These are phyloP conservation scores for Microplitis deprimator DNA, from an alignment of 2,888 invertebrate species.

Conservation along the genomic window DNA sequence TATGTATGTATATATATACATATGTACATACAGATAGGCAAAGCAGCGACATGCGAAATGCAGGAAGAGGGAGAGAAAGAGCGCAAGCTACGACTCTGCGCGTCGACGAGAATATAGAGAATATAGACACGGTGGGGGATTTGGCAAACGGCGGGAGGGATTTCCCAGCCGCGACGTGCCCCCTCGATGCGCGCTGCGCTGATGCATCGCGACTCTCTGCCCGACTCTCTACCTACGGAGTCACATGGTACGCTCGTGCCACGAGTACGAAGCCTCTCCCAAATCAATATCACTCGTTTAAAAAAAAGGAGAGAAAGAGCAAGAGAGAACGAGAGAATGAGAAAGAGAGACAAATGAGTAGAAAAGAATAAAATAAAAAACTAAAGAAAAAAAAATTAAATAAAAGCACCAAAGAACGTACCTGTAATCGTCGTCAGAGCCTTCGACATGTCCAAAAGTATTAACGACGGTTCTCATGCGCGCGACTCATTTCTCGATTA, in stretches of 20 bases:
- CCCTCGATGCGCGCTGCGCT: slow-evolving; percentile 68
- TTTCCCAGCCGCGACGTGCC: slow-evolving; percentile 44
- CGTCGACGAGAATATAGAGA: background rate
- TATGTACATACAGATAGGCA: no score
- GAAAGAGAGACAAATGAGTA: background rate
- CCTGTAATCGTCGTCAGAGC: slow-evolving; percentile 36
- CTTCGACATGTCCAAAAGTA: slow-evolving; percentile 34
- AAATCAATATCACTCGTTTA: slow-evolving; percentile 71
- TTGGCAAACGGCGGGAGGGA: slow-evolving; percentile 41
- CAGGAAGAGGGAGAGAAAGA: no score
- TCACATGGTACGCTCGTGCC: slow-evolving; percentile 68
- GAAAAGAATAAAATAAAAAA: slow-evolving; percentile 14
- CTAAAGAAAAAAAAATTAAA: background rate
- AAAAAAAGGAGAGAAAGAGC: slow-evolving; percentile 59
- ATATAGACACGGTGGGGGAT: slow-evolving; percentile 31
- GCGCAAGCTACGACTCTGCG: slow-evolving; percentile 1
- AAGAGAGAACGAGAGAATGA: slow-evolving; percentile 24
- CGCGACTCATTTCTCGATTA: slow-evolving; percentile 2
- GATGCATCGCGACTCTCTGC: slow-evolving; percentile 65
- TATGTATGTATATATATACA: no score
- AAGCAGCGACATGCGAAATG: no score
- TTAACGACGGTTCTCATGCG: slow-evolving; percentile 28
- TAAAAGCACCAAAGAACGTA: slow-evolving; percentile 34
- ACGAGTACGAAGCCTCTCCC: slow-evolving; percentile 69
- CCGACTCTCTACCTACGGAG: slow-evolving; percentile 55